Evolutionary conservation across 2,113 vertebrate genomes (phyloP), one percentile per base, ranked within the genome.

Genomic region (Corynorhinus townsendii): DNA sequence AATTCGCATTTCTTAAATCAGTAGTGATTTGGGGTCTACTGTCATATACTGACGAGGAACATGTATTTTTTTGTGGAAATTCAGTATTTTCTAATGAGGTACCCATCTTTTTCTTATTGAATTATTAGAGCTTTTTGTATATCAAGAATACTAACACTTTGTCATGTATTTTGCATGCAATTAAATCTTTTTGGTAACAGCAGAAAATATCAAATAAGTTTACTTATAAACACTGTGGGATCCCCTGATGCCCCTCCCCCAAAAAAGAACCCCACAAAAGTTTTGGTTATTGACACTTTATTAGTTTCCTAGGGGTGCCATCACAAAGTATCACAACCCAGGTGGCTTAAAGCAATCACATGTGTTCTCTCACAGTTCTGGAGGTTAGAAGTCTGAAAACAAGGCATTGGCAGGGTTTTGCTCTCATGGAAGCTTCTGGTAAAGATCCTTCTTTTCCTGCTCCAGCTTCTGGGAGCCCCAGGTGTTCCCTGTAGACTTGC

Each of bases 1-100:
- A 68, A 91, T 89, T 86, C 76, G 24, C 26, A 62, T 64, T 77
- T 92, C 33, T 93, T 94, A 89, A 82, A 30, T 91, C 72, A 75
- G 26, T 47, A 93, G 49, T 76, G 35, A 76, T 28, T 68, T 95
- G 54, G 28, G 38, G 28, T 71, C 40, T 52, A 12, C 3, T 62
- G 79, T 86, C 30, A 47, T 62, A 47, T 49, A 56, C 35, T 86
- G 77, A 49, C 68, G 75, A 35, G 40, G 33, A 81, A 94, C 5
- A 16, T 28, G 38, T 11, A 22, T 73, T 94, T 91, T 75, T 89
- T 30, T 28, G 73, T 75, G 24, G 56, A 38, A 93, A 82, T 68
- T 86, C 19, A 43, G 0, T 90, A 56, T 89, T 82, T 96, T 82
- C 38, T 89, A 47, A 68, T 56, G 33, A 86, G 9, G 3, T 77